A percentile compares a stretch with the other conserved stretches of the same genome.
Conservation (phyloP, 2,113 vertebrate genomes). For the Xenopus borealis region DNA sequence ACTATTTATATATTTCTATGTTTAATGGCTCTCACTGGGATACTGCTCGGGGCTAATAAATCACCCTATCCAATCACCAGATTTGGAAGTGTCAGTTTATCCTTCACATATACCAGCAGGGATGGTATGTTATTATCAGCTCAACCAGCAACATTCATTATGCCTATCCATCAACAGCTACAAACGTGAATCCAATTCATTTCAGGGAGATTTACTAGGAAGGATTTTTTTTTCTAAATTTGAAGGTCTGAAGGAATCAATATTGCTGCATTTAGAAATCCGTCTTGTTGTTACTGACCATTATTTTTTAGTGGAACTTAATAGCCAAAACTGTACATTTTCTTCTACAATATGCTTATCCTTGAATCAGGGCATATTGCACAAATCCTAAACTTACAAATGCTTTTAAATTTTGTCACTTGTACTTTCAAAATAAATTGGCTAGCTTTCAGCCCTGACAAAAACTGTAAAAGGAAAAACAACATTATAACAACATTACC, state of each 20-base stretch:
- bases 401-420: no score
- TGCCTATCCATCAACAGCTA: neutral
- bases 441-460: no score
- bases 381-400: no score
- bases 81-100: constrained; percentile 20
- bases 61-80: neutral
- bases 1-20: neutral
- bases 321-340: neutral
- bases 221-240: neutral
- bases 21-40: neutral
- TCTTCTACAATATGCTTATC: neutral
- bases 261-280: neutral
- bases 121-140: neutral
- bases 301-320: neutral
- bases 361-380: no score
- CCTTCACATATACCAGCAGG: constrained; percentile 1
- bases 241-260: neutral
- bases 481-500: no score
- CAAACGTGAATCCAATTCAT: neutral
- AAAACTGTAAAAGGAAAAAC: no score
- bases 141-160: constrained; percentile 1
- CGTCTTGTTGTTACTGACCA: neutral
- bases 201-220: constrained; percentile 1
- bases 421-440: no score
- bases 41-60: constrained; percentile 15